These are phyloP conservation scores for Ctena decussata DNA, from an alignment of 2,888 invertebrate species.

Conservation along the genomic window DNA sequence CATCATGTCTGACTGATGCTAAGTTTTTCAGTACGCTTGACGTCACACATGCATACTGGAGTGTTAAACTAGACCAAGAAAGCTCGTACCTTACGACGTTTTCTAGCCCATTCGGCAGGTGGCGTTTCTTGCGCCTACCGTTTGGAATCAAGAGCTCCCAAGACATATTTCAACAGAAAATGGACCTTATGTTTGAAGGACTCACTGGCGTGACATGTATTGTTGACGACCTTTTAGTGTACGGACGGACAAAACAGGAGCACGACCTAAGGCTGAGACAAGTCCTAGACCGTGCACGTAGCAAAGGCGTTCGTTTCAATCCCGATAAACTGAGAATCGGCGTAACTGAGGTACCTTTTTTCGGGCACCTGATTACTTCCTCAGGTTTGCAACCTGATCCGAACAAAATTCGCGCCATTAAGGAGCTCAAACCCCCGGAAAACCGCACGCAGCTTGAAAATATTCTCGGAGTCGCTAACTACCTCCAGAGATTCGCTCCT, in stretches of 20 bases:
- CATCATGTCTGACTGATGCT: slow-evolving; percentile 34
- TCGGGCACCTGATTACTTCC: slow-evolving; percentile 10
- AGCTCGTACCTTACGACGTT: slow-evolving; percentile 52
- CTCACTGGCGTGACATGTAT: not conserved
- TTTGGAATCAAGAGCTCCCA: slow-evolving; percentile 47
- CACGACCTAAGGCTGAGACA: not conserved
- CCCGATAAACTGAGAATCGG: not conserved
- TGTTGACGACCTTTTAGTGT: slow-evolving; percentile 28
- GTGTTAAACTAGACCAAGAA: slow-evolving; percentile 47
- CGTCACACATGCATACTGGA: slow-evolving; percentile 44
- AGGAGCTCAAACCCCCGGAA: slow-evolving; percentile 10
- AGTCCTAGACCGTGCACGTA: slow-evolving; percentile 20
- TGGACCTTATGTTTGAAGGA: slow-evolving; percentile 21
- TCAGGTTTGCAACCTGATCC: slow-evolving; percentile 13
- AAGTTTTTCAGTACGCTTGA: slow-evolving; percentile 49
- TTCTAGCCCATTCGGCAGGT: slow-evolving; percentile 36
- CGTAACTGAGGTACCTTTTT: slow-evolving; percentile 24
- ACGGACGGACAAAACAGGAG: slow-evolving; percentile 1
- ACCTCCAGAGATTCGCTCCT: slow-evolving; percentile 36
- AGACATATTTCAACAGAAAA: not conserved
- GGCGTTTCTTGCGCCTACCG: slow-evolving; percentile 36
- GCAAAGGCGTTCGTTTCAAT: slow-evolving; percentile 28
- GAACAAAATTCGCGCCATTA: slow-evolving; percentile 28
- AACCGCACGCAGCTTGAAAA: not conserved
- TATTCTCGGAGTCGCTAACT: slow-evolving; percentile 29